Conservation (phyloP, 2,113 vertebrate genomes). For the Pedetes capensis region DNA sequence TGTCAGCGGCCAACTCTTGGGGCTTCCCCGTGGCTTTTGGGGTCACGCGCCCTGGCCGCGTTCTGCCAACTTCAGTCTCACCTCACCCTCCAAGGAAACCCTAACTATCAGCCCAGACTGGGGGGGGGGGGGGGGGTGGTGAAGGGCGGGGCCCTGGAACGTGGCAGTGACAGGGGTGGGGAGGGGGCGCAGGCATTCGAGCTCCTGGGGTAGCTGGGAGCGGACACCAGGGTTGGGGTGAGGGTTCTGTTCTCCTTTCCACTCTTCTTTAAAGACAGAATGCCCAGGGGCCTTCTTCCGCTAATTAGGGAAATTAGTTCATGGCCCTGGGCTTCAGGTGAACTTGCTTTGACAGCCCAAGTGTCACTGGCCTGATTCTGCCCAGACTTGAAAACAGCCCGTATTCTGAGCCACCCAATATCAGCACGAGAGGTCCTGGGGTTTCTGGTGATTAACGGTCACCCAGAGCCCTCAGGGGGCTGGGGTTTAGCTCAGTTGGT, state of each 20-base stretch:
- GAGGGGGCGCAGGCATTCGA: too few relatives aligned
- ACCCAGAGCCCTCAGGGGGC: not conserved
- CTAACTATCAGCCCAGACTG: too few relatives aligned
- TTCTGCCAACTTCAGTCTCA: not conserved
- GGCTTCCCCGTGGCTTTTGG: not conserved
- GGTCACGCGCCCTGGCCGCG: accelerated
- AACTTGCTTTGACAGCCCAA: accelerated
- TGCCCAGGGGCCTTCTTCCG: not conserved
- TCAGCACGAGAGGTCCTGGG: accelerated
- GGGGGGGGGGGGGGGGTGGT: too few relatives aligned
- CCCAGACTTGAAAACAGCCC: not conserved
- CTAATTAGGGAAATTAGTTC: not conserved
- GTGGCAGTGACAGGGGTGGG: not conserved
- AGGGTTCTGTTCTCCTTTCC: not conserved
- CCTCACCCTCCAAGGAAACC: accelerated
- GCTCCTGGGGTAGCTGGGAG: too few relatives aligned
- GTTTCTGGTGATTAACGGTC: too few relatives aligned
- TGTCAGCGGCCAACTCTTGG: not conserved
- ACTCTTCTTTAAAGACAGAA: not conserved
- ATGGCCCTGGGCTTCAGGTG: not conserved
- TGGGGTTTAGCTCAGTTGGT: too few relatives aligned
- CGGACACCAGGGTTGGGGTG: not conserved
- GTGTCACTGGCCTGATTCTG: not conserved
- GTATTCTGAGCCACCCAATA: accelerated
- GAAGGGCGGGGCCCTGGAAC: too few relatives aligned